Base-by-base conservation (phyloP, 2,888 invertebrate genomes). In the Euzophera pinguis region DNA sequence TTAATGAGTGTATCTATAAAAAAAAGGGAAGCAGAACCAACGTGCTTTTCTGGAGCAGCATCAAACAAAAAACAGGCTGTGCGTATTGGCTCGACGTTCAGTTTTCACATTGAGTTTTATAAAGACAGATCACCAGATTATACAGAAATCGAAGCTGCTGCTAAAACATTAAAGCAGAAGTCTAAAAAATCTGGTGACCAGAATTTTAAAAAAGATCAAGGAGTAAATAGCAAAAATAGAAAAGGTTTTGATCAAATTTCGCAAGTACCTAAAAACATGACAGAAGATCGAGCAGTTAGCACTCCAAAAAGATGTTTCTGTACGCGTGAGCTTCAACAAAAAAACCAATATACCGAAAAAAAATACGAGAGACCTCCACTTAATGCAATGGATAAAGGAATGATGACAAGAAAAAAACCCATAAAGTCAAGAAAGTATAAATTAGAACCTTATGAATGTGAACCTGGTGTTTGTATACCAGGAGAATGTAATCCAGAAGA, bases 91-190 rank as follows among this genome's bases (percentile, higher is more conserved):
- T 73, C 73, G 3, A 67, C 55, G 47, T 64, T 72, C 57, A 71
- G 67, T 57, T 74, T 75, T 39, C 56, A 64, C 52, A 53, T 74
- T n/a, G 72, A 75, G 53, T 73, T 74, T 61, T 67, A 57, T 55
- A 74, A 70, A 61, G 57, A 69, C n/a, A 54, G 52, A 14, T 39
- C 32, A 7, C 47, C 54, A 45, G 50, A 50, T 49, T 22, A 34
- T 14, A 43, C 43, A 17, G 54, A 58, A 52, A 54, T 58, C 41
- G 54, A 57, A 53, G 51, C 39, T 16, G 54, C 57, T 14, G 54
- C 52, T 9, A 57, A 53, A 29, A 49, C 42, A 35, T 43, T 41
- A 37, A 54, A 42, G 47, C 38, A 37, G 13, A 53, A 27, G 45
- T 32, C 5, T 6, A 48, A 49, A 42, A 53, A 54, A 41, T 50